A percentile compares a stretch with the other conserved stretches of the same genome.
Conservation (phyloP, 2,888 invertebrate genomes). For the Tetranychus piercei region DNA sequence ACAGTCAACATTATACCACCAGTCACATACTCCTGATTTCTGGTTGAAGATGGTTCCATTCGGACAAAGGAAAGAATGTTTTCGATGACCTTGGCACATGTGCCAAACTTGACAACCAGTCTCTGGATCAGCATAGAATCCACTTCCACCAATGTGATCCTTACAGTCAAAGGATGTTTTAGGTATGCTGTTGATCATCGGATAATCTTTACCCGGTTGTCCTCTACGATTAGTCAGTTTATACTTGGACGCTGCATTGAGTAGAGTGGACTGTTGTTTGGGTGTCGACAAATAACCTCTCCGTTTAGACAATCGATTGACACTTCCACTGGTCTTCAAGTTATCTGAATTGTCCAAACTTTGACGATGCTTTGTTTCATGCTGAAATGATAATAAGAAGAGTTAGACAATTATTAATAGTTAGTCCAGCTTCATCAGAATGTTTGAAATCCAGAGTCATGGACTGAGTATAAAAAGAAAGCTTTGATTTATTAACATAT, state of each 20-base stretch:
- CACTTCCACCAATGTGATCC: conserved; percentile 18
- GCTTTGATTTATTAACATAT: too few species aligned
- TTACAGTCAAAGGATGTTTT: conserved; percentile 27
- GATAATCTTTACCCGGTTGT: conserved; percentile 56
- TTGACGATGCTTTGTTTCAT: background rate
- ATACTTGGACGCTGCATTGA: background rate
- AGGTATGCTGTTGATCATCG: conserved; percentile 45
- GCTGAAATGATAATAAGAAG: background rate
- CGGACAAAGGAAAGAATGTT: conserved; percentile 27
- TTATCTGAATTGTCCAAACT: background rate
- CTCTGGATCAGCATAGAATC: conserved; percentile 26
- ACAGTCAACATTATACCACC: conserved; percentile 28
- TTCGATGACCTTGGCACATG: conserved; percentile 25
- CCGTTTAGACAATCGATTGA: background rate
- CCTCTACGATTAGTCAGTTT: conserved; percentile 19
- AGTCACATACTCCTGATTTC: conserved; percentile 27
- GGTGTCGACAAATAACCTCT: background rate
- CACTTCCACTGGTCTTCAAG: background rate
- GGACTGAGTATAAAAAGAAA: too few species aligned
- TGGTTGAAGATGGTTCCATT: conserved; percentile 28
- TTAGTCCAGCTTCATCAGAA: background rate
- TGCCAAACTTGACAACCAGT: conserved; percentile 28
- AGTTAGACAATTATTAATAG: too few species aligned
- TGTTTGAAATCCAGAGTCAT: too few species aligned
- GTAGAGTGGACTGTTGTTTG: background rate